Evolutionary conservation across 2,797 vertebrate species (phyloP).

Genomic region (Eulemur mongoz): DNA sequence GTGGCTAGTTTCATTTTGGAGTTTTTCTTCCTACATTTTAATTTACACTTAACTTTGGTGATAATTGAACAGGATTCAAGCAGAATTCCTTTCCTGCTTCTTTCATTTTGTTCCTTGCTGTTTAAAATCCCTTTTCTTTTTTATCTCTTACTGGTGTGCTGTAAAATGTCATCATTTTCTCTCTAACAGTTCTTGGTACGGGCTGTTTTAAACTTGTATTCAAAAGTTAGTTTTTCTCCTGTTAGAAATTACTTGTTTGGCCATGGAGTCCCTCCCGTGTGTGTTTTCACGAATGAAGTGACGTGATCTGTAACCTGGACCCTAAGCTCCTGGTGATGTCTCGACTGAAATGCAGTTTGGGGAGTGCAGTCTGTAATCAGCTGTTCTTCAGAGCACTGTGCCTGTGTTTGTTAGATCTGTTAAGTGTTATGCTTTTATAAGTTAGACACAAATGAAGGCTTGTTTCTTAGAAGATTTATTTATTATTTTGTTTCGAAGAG

Average conservation of each 20-base stretch:
- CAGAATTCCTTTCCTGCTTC: background rate
- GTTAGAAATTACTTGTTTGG: background rate
- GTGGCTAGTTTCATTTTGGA: background rate
- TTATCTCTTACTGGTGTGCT: background rate
- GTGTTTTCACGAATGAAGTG: background rate
- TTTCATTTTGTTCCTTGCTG: background rate
- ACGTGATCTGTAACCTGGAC: background rate
- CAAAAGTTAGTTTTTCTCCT: background rate
- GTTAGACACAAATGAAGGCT: background rate
- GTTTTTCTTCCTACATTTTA: background rate
- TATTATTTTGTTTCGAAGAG: background rate
- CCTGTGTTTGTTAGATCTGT: background rate
- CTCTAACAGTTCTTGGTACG: background rate
- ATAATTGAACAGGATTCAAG: background rate
- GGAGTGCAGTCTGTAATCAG: background rate
- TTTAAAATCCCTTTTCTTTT: background rate
- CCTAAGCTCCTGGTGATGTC: background rate
- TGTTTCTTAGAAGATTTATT: background rate
- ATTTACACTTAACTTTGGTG: background rate
- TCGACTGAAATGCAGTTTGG: background rate
- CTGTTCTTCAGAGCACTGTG: background rate
- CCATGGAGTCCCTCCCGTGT: background rate
- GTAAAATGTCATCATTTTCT: background rate
- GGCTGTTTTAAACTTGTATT: background rate
- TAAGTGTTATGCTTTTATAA: background rate